These are phyloP conservation scores for Papilio dardanus DNA, from an alignment of 1,140 invertebrate species.

Conservation along the genomic window DNA sequence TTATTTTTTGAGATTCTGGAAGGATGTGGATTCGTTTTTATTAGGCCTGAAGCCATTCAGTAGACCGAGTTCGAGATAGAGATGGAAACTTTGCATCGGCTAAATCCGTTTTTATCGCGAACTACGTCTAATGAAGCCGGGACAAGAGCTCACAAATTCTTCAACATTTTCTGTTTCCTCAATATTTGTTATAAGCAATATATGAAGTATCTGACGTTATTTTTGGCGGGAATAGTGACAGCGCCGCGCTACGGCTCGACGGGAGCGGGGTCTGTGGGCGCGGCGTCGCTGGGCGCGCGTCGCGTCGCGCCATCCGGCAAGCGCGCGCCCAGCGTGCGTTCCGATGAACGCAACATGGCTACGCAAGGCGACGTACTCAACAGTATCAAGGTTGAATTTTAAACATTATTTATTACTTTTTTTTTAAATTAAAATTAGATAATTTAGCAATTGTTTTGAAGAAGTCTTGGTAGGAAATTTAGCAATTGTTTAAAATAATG, in stretches of 20 bases:
- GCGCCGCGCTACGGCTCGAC: constrained; percentile 52
- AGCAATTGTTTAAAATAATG: background rate
- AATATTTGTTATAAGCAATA: too few species aligned
- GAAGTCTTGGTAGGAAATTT: too few species aligned
- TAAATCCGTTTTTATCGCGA: too few species aligned
- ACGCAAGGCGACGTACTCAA: constrained; percentile 76
- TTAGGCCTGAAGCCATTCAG: constrained; percentile 42
- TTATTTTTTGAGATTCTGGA: background rate
- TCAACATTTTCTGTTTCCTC: too few species aligned
- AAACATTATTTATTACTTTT: background rate
- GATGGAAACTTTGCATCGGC: too few species aligned
- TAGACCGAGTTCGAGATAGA: too few species aligned
- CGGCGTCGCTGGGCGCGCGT: constrained; percentile 65
- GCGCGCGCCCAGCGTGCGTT: constrained; percentile 65
- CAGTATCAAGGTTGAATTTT: constrained; percentile 67
- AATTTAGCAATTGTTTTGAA: too few species aligned
- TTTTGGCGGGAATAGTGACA: constrained; percentile 44
- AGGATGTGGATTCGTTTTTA: too few species aligned
- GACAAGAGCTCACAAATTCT: too few species aligned
- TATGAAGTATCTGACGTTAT: constrained; percentile 36
- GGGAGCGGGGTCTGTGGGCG: constrained; percentile 54
- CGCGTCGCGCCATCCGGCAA: constrained; percentile 55
- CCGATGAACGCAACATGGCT: constrained; percentile 65
- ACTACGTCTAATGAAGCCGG: too few species aligned
- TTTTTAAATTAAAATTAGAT: background rate